Percentiles rank a stretch among this genome's conserved stretches.
These are phyloP conservation scores for Callaeas wilsoni DNA, from an alignment of 2,113 vertebrate genomes.

Conservation along the genomic window DNA sequence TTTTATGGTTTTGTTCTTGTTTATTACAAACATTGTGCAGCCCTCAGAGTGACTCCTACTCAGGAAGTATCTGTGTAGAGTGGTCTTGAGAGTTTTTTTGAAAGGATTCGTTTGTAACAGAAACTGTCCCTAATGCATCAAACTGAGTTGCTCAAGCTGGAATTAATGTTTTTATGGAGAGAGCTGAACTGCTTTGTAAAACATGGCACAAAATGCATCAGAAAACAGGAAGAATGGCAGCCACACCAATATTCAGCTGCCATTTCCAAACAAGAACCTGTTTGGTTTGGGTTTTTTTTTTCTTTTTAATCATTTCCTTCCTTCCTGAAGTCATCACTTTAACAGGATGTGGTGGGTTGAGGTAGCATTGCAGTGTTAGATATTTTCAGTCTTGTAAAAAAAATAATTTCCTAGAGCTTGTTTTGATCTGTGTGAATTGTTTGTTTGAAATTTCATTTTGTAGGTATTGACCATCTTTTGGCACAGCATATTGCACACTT, in stretches of 20 bases:
- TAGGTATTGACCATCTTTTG: conserved; percentile 94
- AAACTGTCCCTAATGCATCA: neutral
- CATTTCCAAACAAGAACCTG: neutral
- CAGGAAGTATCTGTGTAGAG: neutral
- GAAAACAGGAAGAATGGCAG: neutral
- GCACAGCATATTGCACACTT: conserved; percentile 97
- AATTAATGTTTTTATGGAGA: neutral
- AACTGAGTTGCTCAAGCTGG: neutral
- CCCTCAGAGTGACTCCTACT: neutral
- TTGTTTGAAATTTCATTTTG: conserved; percentile 49
- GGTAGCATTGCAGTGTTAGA: conserved; percentile 5
- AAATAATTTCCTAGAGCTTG: neutral
- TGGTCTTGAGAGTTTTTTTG: neutral
- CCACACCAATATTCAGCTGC: neutral
- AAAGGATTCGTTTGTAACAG: neutral
- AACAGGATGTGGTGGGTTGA: conserved; percentile 45
- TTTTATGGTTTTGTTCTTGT: neutral
- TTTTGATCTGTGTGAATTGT: neutral
- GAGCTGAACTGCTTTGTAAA: neutral
- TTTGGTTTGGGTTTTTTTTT: neutral
- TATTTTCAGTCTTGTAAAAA: neutral
- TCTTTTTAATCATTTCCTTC: neutral
- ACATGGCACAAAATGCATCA: neutral
- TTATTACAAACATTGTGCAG: neutral
- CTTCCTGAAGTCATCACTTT: neutral